Evolutionary conservation across 2,113 vertebrate species (phyloP).

Genomic region (Nematolebias whitei): DNA sequence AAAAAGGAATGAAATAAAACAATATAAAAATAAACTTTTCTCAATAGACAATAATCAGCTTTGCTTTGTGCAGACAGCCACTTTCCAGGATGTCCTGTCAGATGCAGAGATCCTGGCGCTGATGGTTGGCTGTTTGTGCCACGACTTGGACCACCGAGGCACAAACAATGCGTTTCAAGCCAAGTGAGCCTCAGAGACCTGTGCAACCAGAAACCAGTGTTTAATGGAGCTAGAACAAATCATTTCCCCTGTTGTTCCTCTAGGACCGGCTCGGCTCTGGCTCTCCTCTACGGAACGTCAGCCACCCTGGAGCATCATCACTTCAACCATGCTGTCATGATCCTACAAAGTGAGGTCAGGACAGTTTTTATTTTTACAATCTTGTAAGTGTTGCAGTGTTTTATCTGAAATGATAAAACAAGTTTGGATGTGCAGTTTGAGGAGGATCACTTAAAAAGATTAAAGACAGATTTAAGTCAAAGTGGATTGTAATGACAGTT

Average conservation of each 20-base stretch:
- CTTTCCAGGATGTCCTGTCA: conserved; percentile 79
- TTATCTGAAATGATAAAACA: background rate
- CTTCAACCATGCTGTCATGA: conserved; percentile 87
- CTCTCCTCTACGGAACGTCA: conserved; percentile 82
- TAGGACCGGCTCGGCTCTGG: conserved; percentile 83
- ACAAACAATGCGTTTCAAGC: conserved; percentile 86
- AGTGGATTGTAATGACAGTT: too few relatives aligned
- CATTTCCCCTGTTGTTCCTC: conserved; percentile 13
- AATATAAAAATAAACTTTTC: too few relatives aligned
- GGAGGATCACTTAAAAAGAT: too few relatives aligned
- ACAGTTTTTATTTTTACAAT: background rate
- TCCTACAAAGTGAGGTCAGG: conserved; percentile 84
- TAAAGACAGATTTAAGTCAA: too few relatives aligned
- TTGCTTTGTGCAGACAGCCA: conserved; percentile 72
- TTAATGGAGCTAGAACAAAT: background rate
- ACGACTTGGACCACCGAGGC: conserved; percentile 83
- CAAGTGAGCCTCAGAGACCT: conserved; percentile 67
- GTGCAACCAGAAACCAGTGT: background rate
- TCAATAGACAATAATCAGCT: background rate
- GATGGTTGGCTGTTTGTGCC: conserved; percentile 85
- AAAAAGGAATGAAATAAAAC: too few relatives aligned
- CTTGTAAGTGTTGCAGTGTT: background rate
- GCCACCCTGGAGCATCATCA: conserved; percentile 85
- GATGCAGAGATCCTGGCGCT: conserved; percentile 81
- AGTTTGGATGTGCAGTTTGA: background rate